Evolutionary conservation across 2,113 vertebrate species (phyloP).

Genomic region (Glaucomys volans): DNA sequence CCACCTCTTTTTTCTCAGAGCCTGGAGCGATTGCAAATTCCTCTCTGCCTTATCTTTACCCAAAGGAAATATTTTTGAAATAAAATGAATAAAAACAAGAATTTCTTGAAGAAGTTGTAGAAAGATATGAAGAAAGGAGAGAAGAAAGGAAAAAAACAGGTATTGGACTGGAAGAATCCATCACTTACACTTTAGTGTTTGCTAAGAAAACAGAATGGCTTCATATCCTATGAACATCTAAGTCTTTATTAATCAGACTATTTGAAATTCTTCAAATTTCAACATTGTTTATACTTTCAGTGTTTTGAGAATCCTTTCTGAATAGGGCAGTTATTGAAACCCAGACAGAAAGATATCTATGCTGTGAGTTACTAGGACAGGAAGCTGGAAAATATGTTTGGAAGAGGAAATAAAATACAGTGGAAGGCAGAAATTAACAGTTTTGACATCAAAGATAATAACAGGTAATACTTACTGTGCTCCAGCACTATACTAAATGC

Average conservation of each 20-base stretch:
- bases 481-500: rapidly evolving
- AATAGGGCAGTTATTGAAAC: background rate
- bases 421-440: background rate
- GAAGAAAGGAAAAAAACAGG: rapidly evolving
- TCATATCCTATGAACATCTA: background rate
- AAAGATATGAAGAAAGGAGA: background rate
- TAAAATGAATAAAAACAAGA: background rate
- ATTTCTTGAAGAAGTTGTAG: background rate
- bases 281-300: background rate
- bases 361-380: background rate
- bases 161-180: background rate
- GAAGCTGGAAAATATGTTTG: background rate
- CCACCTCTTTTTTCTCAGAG: background rate
- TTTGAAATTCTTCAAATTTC: background rate
- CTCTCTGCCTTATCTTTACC: background rate
- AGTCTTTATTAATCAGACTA: background rate
- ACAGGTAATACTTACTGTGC: background rate
- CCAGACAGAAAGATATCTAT: background rate
- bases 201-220: background rate
- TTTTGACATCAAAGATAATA: background rate
- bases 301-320: background rate
- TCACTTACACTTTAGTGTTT: background rate
- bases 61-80: background rate
- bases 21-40: background rate
- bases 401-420: background rate